phyloP scores from a whole-genome alignment of 2,888 invertebrate species.

The Cerceris ruficornis region DNA sequence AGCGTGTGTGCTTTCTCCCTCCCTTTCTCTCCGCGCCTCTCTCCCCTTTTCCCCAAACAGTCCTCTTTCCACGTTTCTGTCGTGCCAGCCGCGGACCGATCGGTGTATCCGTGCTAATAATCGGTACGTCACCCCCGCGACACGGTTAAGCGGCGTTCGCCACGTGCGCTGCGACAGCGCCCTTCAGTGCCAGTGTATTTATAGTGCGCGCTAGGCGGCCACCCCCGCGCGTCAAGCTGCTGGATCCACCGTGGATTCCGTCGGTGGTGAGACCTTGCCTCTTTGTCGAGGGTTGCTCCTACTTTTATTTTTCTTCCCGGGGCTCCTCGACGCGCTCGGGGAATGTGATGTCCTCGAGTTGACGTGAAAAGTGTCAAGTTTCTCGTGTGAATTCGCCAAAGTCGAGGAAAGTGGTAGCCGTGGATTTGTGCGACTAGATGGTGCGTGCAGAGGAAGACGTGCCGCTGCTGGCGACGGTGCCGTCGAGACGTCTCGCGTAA shows the following conservation, averaged over 20 bases:
- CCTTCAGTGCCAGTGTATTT: conserved; percentile 36
- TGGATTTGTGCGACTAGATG: conserved; percentile 39
- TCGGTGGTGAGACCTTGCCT: not conserved
- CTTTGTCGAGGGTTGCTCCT: not conserved
- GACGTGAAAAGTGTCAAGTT: too few relatives aligned
- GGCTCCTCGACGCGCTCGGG: too few relatives aligned
- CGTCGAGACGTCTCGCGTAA: conserved; percentile 29
- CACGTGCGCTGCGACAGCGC: conserved; percentile 41
- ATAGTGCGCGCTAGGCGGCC: conserved; percentile 37
- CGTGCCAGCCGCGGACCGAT: not conserved
- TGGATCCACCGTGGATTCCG: not conserved
- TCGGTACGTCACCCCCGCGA: too few relatives aligned
- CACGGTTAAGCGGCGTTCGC: not conserved
- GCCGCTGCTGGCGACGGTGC: conserved; percentile 18
- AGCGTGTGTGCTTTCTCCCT: conserved; percentile 66
- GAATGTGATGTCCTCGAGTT: too few relatives aligned
- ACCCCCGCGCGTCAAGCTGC: conserved; percentile 22
- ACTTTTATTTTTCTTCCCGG: not conserved
- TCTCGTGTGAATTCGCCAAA: not conserved
- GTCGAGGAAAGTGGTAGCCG: too few relatives aligned
- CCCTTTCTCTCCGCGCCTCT: conserved; percentile 54
- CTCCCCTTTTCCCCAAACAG: conserved; percentile 21
- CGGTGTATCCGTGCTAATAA: too few relatives aligned
- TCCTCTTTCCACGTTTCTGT: conserved; percentile 35
- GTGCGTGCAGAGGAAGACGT: conserved; percentile 45